Conservation (phyloP, 2,888 invertebrate genomes). For the Rotaria socialis region DNA sequence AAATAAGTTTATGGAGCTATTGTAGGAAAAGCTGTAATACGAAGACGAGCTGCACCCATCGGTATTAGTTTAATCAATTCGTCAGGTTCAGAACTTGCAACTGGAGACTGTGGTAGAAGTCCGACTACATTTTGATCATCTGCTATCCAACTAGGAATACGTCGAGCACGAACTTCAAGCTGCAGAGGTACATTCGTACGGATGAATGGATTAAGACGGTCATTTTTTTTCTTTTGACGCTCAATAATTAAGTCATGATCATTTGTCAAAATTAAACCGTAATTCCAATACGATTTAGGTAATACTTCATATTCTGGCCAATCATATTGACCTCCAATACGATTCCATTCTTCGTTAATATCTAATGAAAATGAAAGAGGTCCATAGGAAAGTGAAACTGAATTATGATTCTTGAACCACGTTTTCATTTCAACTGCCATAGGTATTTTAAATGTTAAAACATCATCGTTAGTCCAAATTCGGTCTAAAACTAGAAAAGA, state of each 20-base stretch:
- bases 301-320: conserved; percentile 20
- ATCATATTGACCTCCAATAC: conserved; percentile 2
- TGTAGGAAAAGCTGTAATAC: neutral
- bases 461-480: neutral
- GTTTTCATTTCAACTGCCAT: neutral
- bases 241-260: too few species aligned
- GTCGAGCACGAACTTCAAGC: neutral
- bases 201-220: too few species aligned
- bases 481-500: neutral
- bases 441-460: neutral
- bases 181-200: neutral
- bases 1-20: neutral
- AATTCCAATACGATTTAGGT: neutral
- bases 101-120: neutral
- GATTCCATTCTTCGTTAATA: conserved; percentile 27
- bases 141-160: neutral
- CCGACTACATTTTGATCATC: conserved; percentile 11
- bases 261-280: neutral
- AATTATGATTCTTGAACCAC: neutral
- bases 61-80: neutral
- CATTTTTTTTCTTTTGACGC: too few species aligned
- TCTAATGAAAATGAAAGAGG: neutral
- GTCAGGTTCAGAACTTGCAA: neutral
- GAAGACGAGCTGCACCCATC: conserved; percentile 12
- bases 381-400: neutral